Base-by-base conservation (phyloP, 2,888 invertebrate genomes). In the Pocota personata region DNA sequence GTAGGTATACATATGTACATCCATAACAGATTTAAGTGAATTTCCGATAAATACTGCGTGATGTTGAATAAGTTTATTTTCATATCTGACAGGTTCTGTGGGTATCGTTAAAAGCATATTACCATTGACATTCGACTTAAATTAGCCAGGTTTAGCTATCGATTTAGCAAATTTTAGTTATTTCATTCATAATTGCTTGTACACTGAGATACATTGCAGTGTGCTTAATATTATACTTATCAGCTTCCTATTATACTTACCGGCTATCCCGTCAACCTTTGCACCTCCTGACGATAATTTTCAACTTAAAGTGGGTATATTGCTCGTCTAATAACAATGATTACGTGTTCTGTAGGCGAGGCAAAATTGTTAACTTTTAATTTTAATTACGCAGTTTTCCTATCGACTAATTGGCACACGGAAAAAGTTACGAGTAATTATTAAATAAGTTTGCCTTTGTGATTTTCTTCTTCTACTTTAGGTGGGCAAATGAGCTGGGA, bases 401-500 rank as follows among this genome's bases (percentile, higher is more conserved):
- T 62, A 55, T 64, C 52, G 52, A 64, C 62, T 82, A 75, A 82
- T 75, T 82, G 76, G 30, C 62, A 69, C 43, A 55, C 10, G 27
- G 35, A 19, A 67, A 40, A 75, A 69, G 60, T 73, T 67, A 27
- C 21, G n/a, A n/a, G n/a, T n/a, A n/a, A n/a, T 75, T 80, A 75
- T 69, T 75, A 58, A 73, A 69, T 75, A 80, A 75, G 67, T 80
- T 80, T 52, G 30, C 19, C 55, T 40, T 37, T 62, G 21, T n/a
- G 14, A 62, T 69, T 35, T 52, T 14, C 24, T 12, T 21, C 55
- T 37, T 3, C 24, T 19, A 4, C 19, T 21, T n/a, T 24, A 50
- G 50, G 27, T 27, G 4, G 14, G 52, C n/a, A 30, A 27, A 52
- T 30, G 30, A 52, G 21, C 7, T 3, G 16, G 19, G 46, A 19